Conservation (phyloP, 2,888 invertebrate genomes). For the Tenthredo livida region DNA sequence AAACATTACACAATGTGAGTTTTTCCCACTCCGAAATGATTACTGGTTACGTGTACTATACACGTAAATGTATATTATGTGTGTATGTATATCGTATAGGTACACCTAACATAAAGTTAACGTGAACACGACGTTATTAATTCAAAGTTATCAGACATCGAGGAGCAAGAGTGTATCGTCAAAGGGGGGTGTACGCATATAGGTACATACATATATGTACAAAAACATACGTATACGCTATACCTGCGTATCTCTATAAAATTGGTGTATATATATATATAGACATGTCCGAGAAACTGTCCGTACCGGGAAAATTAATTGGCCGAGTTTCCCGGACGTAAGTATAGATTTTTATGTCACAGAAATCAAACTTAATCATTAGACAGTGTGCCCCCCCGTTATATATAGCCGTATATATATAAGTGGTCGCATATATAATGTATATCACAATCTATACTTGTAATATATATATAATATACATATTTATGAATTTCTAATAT, state of each 20-base stretch:
- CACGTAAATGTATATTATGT: not conserved
- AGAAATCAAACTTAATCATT: conserved; percentile 36
- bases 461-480: conserved; percentile 4
- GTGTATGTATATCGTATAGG: not conserved
- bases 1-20: not conserved
- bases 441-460: no score
- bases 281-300: not conserved
- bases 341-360: not conserved
- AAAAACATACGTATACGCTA: not conserved
- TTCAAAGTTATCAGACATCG: conserved; percentile 27
- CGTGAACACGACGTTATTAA: conserved; percentile 18
- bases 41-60: not conserved
- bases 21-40: not conserved
- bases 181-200: no score
- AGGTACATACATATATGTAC: not conserved
- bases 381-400: not conserved
- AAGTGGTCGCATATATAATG: no score
- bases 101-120: conserved; percentile 6
- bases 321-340: conserved; percentile 6
- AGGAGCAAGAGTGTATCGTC: conserved; percentile 11
- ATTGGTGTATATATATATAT: not conserved
- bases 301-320: conserved; percentile 29
- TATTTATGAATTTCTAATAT: not conserved
- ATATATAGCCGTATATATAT: not conserved
- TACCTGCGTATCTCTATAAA: no score